Conservation (phyloP, 2,113 vertebrate genomes). For the Daphoenositta chrysoptera region DNA sequence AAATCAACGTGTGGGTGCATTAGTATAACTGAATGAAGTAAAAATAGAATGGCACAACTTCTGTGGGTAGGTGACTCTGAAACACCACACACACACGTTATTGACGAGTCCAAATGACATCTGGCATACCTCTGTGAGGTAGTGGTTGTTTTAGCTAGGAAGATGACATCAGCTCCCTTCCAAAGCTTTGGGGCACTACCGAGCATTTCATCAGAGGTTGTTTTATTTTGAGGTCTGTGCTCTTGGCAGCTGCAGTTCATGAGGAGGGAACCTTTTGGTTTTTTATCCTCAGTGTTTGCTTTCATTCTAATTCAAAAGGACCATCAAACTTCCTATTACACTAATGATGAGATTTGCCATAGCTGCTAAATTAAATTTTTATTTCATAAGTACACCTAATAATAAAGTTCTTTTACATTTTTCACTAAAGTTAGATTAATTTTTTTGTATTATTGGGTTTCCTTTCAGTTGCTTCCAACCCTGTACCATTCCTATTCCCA, state of each 20-base stretch:
- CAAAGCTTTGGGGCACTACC: neutral
- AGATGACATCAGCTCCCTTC: neutral
- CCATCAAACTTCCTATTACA: neutral
- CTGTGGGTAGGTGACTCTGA: neutral
- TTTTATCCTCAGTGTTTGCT: neutral
- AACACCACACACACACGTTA: fast-evolving
- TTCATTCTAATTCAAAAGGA: neutral
- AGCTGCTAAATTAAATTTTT: neutral
- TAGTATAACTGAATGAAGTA: neutral
- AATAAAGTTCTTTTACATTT: neutral
- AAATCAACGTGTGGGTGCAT: neutral
- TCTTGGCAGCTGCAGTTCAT: neutral
- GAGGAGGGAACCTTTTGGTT: neutral
- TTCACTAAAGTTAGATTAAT: neutral
- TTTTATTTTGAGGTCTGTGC: neutral
- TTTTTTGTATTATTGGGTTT: neutral
- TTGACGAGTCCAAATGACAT: fast-evolving
- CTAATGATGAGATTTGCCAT: neutral
- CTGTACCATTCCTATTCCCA: neutral
- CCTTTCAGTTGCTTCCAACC: neutral
- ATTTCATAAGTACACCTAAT: neutral
- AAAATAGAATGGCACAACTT: neutral
- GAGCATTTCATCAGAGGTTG: neutral
- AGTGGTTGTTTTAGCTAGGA: neutral
- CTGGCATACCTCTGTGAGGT: neutral